Percentiles rank a stretch among this genome's conserved stretches.
Conservation (phyloP, 1,140 invertebrate genomes). For the Drosophila burlai region DNA sequence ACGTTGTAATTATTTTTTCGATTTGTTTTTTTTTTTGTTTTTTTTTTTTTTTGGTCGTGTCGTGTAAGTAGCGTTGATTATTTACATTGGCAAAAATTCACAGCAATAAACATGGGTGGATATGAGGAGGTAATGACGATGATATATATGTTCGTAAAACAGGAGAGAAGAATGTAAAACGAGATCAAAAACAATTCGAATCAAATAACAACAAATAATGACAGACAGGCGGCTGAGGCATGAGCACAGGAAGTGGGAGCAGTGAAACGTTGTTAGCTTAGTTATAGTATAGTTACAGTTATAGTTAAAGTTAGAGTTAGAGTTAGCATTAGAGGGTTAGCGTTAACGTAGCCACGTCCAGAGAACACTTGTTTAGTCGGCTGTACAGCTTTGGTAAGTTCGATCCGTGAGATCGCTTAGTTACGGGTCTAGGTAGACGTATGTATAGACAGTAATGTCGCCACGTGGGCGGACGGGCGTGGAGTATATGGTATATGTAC, state of each 20-base stretch:
- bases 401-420: slow-evolving; percentile 49
- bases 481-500: slow-evolving; percentile 39
- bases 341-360: slow-evolving; percentile 55
- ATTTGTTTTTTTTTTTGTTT: too few species aligned
- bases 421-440: slow-evolving; percentile 62
- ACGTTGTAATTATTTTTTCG: slow-evolving; percentile 12
- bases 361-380: slow-evolving; percentile 63
- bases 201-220: slow-evolving; percentile 1
- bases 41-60: neutral
- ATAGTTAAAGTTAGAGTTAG: slow-evolving; percentile 27
- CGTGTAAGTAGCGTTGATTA: slow-evolving; percentile 51
- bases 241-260: slow-evolving; percentile 9
- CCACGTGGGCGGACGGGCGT: slow-evolving; percentile 16
- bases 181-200: slow-evolving; percentile 48
- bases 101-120: slow-evolving; percentile 25
- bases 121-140: slow-evolving; percentile 35
- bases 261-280: slow-evolving; percentile 9
- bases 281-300: neutral
- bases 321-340: slow-evolving; percentile 22
- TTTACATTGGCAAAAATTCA: slow-evolving; percentile 71
- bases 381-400: slow-evolving; percentile 68
- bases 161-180: slow-evolving; percentile 64
- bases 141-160: slow-evolving; percentile 25
- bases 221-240: slow-evolving; percentile 1
- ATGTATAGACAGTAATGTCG: slow-evolving; percentile 50